phyloP scores from a whole-genome alignment of 2,113 vertebrate genomes.

The Centrocercus urophasianus region DNA sequence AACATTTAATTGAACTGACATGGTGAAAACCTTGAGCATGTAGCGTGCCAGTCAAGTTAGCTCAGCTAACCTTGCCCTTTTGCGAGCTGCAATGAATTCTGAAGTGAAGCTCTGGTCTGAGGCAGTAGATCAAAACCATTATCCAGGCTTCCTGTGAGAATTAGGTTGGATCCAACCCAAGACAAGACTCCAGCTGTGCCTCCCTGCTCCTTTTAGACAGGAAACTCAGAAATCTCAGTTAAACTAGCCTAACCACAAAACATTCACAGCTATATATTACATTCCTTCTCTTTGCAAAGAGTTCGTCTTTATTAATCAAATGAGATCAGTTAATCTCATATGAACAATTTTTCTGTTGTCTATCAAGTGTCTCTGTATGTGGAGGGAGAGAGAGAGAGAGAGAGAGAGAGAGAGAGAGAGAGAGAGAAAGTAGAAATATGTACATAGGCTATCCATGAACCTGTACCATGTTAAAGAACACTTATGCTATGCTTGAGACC shows the following conservation, averaged over 20 bases:
- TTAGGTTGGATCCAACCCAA: background rate
- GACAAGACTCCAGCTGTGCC: slow-evolving; percentile 22
- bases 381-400: background rate
- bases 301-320: background rate
- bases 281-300: background rate
- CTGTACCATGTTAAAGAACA: background rate
- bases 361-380: background rate
- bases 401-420: background rate
- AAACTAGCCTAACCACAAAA: background rate
- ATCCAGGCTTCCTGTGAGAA: background rate
- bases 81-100: background rate
- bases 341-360: background rate
- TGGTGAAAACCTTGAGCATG: background rate
- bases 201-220: background rate
- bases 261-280: background rate
- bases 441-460: background rate
- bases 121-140: background rate
- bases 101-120: background rate
- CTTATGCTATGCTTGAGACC: background rate
- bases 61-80: slow-evolving; percentile 13
- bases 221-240: slow-evolving; percentile 20
- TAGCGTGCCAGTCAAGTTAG: background rate
- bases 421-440: background rate
- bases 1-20: background rate
- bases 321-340: fast-evolving